Evolutionary conservation across 2,888 invertebrate species (phyloP), one percentile per base, ranked within the genome.

Genomic region (Mylabris sibirica): DNA sequence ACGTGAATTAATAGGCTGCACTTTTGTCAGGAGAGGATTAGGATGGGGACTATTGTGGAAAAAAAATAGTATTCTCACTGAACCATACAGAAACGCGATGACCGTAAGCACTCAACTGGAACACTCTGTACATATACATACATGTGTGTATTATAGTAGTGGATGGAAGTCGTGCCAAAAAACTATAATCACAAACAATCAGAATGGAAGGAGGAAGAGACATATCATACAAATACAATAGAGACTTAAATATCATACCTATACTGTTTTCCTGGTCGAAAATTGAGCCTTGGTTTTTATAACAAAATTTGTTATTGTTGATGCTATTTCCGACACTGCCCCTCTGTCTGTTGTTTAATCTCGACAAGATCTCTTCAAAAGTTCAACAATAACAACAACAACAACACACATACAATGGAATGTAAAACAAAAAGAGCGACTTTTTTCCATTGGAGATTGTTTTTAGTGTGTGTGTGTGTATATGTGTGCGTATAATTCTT

Each of bases 391-490:
- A 41, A 41, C 41, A 41, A 41, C 41, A 35, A 35, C 41, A 41
- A 35, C 35, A 14, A 49, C 49, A 49, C 17, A 17, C 17, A 65
- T 60, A 65, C 60, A 65, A 65, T 59, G 65, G 65, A 65, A 65
- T 65, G 65, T 59, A n/a, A 59, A 41, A 35, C 38, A 65, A 65
- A 44, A 41, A 65, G 35, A 65, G 26, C 60, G 41, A 59, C 65
- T 65, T 65, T 49, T n/a, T 49, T 49, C 20, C 20, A 49, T 20
- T 11, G 20, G 9, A 20, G 20, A 49, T 49, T 49, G 49, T 49
- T 44, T n/a, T 44, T 11, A 12, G 38, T 44, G 17, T 44, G 14
- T 17, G 14, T 44, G 44, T 38, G 14, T 38, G n/a, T n/a, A n/a
- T n/a, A n/a, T n/a, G 38, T 14, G 38, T 38, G 35, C 11, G 38